Evolutionary conservation across 1,140 invertebrate species (phyloP), one percentile per base, ranked within the genome.

Genomic region (Ephestia elutella): DNA sequence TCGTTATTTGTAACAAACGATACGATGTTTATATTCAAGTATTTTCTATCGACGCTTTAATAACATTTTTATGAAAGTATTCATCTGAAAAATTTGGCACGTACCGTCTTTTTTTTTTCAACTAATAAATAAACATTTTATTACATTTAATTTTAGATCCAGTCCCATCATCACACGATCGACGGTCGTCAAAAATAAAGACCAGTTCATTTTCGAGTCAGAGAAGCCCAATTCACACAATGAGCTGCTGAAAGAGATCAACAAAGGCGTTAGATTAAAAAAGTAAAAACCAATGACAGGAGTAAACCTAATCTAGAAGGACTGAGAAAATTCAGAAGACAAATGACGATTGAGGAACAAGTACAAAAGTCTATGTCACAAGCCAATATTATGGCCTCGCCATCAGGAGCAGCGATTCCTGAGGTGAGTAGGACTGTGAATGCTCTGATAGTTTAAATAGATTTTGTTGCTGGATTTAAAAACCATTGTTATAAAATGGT

Each of bases 331-430:
- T 96, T 97, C 78, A 91, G 95, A 57, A 91, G 95, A 66, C 96
- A 97, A 83, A 91, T 96, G 91, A 97, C 95, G 1, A 95, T 96
- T 64, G 95, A 96, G 73, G 96, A 96, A 80, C 94, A 96, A 84
- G 92, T 95, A 30, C 93, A 95, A 61, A 95, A 95, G 74, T 95
- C 94, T 0, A 91, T 92, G 77, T 94, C 93, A 1, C 93, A 93
- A 76, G 89, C 92, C 4, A 91, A 91, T 70, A 69, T 92, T 5
- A 90, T 90, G 13, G 75, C 77, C 3, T 83, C 82, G 5, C 80
- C 86, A 28, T 86, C 83, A 18, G 80, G 82, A 49, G 75, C 68
- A 35, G 62, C 72, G 15, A 65, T 84, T 54, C 65, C 77, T 5
- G 86, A 87, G 73, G 85, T 82, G n/a, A n/a, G n/a, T n/a, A 69